A percentile compares a stretch with the other conserved stretches of the same genome.
Evolutionary conservation across 2,888 invertebrate species (phyloP).

Genomic region (Aspidiotus rigidus): DNA sequence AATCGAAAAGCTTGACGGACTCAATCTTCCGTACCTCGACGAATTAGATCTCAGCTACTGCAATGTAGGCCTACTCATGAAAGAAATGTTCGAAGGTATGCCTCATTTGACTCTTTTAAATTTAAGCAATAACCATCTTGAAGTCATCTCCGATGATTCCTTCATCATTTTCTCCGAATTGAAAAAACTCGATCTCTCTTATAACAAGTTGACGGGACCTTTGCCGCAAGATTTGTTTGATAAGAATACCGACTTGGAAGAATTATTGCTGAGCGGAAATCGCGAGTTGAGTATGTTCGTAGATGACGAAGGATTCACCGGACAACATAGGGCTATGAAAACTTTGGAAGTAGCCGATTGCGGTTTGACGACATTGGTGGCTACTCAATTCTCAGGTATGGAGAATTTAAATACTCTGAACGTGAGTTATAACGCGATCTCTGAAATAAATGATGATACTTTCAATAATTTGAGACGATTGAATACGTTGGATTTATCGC

Average conservation of each 20-base stretch:
- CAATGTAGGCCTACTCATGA: slow-evolving; percentile 53
- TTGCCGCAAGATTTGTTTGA: slow-evolving; percentile 60
- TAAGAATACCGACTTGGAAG: slow-evolving; percentile 56
- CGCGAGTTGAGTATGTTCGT: slow-evolving; percentile 35
- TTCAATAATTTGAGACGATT: slow-evolving; percentile 50
- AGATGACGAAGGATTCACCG: slow-evolving; percentile 37
- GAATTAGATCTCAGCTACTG: slow-evolving; percentile 62
- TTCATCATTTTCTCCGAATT: slow-evolving; percentile 58
- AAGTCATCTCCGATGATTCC: slow-evolving; percentile 58
- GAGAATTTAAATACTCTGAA: slow-evolving; percentile 58
- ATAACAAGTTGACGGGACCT: slow-evolving; percentile 56
- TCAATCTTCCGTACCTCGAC: slow-evolving; percentile 55
- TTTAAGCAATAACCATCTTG: slow-evolving; percentile 60
- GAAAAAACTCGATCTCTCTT: slow-evolving; percentile 62
- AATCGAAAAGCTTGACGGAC: slow-evolving; percentile 53
- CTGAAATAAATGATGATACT: slow-evolving; percentile 49
- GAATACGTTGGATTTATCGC: slow-evolving; percentile 60
- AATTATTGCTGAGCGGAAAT: slow-evolving; percentile 48
- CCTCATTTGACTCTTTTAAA: slow-evolving; percentile 50
- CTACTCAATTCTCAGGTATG: slow-evolving; percentile 61
- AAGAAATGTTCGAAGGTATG: slow-evolving; percentile 54
- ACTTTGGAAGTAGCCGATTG: slow-evolving; percentile 66
- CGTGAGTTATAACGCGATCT: slow-evolving; percentile 54
- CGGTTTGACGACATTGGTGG: slow-evolving; percentile 54
- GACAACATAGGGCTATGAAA: slow-evolving; percentile 53